Conservation (phyloP, 2,888 invertebrate genomes). For the Hybos culiciformis region DNA sequence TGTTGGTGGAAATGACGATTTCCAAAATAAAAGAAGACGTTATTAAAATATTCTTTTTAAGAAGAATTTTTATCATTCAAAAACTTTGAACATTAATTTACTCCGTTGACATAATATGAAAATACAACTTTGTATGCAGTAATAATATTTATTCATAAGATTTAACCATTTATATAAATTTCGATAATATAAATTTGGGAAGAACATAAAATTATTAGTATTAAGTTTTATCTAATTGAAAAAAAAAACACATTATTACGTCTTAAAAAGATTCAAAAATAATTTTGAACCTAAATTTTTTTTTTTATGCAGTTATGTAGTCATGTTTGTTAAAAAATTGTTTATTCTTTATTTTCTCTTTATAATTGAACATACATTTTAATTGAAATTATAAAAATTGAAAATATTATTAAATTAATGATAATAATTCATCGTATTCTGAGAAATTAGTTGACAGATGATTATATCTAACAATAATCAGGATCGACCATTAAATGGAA, state of each 20-base stretch:
- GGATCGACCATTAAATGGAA: no score
- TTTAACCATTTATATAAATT: neutral
- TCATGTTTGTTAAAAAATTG: no score
- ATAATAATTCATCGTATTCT: no score
- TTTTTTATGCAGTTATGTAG: neutral
- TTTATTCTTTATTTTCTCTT: no score
- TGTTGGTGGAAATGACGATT: slow-evolving; percentile 12
- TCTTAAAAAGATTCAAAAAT: no score
- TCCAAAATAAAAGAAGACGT: slow-evolving; percentile 28
- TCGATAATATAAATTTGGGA: neutral
- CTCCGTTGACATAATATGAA: neutral
- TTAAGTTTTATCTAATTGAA: neutral
- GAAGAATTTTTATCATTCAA: neutral
- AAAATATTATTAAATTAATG: no score
- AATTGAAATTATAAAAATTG: no score
- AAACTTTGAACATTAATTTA: neutral
- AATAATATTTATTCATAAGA: neutral
- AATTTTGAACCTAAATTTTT: no score
- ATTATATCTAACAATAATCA: no score
- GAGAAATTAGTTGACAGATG: no score
- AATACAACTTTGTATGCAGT: neutral
- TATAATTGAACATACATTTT: no score
- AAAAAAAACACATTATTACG: no score
- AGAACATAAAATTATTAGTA: neutral
- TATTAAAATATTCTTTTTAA: slow-evolving; percentile 22